These are phyloP conservation scores for Myotis vivesi DNA, from an alignment of 2,797 vertebrate species.

Conservation along the genomic window DNA sequence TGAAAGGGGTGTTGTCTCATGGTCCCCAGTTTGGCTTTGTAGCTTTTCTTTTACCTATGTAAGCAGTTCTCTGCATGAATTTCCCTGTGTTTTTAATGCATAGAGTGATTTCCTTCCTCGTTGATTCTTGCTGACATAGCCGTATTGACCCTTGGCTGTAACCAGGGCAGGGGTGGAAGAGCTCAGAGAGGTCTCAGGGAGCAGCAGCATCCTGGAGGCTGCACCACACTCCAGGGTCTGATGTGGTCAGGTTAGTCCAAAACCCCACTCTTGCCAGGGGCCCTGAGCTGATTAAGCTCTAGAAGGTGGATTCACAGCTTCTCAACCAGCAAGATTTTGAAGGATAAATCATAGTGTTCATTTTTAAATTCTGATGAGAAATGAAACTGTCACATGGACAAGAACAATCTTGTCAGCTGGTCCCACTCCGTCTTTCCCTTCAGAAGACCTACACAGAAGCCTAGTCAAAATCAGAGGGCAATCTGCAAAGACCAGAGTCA, in stretches of 20 bases:
- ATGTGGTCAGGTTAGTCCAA: not conserved
- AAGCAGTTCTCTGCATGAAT: not conserved
- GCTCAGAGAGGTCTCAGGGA: not conserved
- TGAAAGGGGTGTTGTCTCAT: not conserved
- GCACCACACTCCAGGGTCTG: not conserved
- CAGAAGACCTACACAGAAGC: not conserved
- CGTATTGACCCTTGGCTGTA: not conserved
- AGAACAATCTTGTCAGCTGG: not conserved
- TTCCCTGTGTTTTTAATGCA: not conserved
- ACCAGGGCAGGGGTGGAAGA: not conserved
- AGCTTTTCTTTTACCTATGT: not conserved
- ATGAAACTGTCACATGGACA: not conserved
- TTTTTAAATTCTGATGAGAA: conserved; percentile 3
- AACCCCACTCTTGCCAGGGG: not conserved
- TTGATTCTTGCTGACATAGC: not conserved
- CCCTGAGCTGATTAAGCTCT: not conserved
- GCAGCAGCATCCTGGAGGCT: not conserved
- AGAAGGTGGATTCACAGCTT: not conserved
- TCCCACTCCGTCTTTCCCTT: not conserved
- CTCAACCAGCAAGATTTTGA: conserved; percentile 6
- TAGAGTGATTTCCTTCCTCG: not conserved
- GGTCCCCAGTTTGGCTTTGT: not conserved
- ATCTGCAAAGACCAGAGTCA: not conserved
- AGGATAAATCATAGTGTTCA: not conserved
- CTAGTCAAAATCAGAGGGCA: not conserved